Evolutionary conservation across 2,113 vertebrate species (phyloP), one percentile per base, ranked within the genome.

Genomic region (Rhabdomys dilectus): DNA sequence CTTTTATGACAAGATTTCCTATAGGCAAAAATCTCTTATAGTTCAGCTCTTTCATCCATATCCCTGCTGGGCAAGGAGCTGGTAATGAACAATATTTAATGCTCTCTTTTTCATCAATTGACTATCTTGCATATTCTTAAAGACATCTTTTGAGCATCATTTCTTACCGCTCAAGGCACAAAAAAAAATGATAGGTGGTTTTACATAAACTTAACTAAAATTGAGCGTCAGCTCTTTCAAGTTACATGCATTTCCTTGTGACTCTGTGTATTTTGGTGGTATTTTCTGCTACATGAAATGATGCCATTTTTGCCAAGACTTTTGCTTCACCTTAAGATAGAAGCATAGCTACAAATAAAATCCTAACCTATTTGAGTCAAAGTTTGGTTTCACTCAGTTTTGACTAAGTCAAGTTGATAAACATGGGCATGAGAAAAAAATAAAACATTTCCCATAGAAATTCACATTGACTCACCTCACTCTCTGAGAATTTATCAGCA

Each of bases 371-470:
- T 29, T 73, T 16, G 90, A 84, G 68, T 34, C 10, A 60, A 92
- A 96, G n/a, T 60, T 91, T 62, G 45, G 15, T 45, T 90, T 72
- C 48, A 86, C 45, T 88, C 15, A 24, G 80, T 94, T 91, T 77
- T 82, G 42, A 58, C 75, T 95, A 60, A 92, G 45, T 73, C 36
- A 91, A 89, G n/a, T 26, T 68, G 75, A 95, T 64, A 60, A 91
- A 53, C 80, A 60, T 29, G 56, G 2, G 31, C 26, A 75, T 36
- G 58, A 72, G 19, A 16, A 86, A 68, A 36, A 82, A 36, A 11
- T 2, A 19, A 56, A 87, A 48, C 15, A 66, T 66, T 86, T 86
- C 26, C 39, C 29, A 34, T 22, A 86, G 29, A 16, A 17, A 66
- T 7, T 45, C 60, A 34, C 10, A 86, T 21, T 45, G 26, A 64